Base-by-base conservation (phyloP, 2,888 invertebrate species). In the Metopia argyrocephala region DNA sequence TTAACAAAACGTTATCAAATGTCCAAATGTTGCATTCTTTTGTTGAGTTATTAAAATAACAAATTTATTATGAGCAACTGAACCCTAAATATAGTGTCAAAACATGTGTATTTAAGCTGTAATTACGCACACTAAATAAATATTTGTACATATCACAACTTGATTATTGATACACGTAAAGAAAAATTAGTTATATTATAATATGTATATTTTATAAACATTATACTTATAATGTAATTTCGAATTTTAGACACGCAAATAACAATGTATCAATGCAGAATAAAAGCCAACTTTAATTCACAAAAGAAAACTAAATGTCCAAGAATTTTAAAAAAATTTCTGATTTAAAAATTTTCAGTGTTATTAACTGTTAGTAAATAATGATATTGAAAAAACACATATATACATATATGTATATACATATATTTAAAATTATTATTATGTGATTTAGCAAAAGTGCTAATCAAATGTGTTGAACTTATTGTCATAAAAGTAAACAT, bases 381-480 rank as follows among this genome's bases (percentile, higher is more conserved):
- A 28, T 59, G 23, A 45, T 23, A 48, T 48, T 46, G 50, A 56
- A 48, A 38, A 21, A 45, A 45, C 54, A 50, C 12, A n/a, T n/a
- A n/a, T n/a, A n/a, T n/a, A n/a, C n/a, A n/a, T n/a, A n/a, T n/a
- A n/a, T n/a, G n/a, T n/a, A n/a, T n/a, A n/a, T n/a, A n/a, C n/a
- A n/a, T n/a, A n/a, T 52, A 54, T 45, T 68, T 9, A 48, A n/a
- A 46, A 21, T 5, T 9, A 4, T 20, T 54, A 9, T 46, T 48
- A 61, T 70, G 21, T 74, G 73, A 74, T 28, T 69, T 70, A 56
- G 69, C 74, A 70, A 78, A 78, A 70, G 48, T 70, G 21, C 3
- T 66, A 71, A 61, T 25, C 46, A 66, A 70, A 31, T 45, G 21
- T 61, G 54, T 28, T 52, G 31, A 65, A 71, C 18, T n/a, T 64